Conservation (phyloP, 2,113 vertebrate species). For the Halcyon malimbica region DNA sequence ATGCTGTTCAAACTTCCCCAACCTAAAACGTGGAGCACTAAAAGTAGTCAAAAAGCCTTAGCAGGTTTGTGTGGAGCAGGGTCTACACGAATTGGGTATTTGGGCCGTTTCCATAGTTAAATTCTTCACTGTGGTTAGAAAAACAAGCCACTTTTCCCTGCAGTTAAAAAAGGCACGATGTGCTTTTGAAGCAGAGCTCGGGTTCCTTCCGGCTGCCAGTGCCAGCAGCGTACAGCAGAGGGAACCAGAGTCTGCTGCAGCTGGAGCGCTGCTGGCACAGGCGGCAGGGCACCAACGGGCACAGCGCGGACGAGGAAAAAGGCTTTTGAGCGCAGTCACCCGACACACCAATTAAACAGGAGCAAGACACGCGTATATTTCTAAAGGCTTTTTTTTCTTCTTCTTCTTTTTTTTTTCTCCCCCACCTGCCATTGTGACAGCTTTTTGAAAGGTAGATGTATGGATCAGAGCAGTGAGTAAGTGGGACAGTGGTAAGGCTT, state of each 20-base stretch:
- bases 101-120: not conserved
- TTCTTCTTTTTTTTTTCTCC: not conserved
- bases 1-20: not conserved
- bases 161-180: not conserved
- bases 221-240: constrained; percentile 9
- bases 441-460: constrained; percentile 3
- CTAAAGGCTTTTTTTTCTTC: not conserved
- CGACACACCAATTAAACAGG: constrained; percentile 27
- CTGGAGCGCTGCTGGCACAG: not conserved
- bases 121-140: not conserved
- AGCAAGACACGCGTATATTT: not conserved
- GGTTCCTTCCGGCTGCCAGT: not conserved
- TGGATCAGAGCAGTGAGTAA: constrained; percentile 34
- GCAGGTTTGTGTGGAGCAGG: not conserved
- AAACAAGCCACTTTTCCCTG: not conserved
- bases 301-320: not conserved
- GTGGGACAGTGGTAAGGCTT: constrained; percentile 13
- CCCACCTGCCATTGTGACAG: not conserved
- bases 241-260: not conserved
- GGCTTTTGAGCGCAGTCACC: constrained; percentile 21
- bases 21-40: not conserved
- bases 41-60: not conserved
- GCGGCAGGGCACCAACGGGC: not conserved
- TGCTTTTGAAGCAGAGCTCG: not conserved
- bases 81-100: not conserved